Evolutionary conservation across 2,113 vertebrate species (phyloP).

Genomic region (Plecotus auritus): DNA sequence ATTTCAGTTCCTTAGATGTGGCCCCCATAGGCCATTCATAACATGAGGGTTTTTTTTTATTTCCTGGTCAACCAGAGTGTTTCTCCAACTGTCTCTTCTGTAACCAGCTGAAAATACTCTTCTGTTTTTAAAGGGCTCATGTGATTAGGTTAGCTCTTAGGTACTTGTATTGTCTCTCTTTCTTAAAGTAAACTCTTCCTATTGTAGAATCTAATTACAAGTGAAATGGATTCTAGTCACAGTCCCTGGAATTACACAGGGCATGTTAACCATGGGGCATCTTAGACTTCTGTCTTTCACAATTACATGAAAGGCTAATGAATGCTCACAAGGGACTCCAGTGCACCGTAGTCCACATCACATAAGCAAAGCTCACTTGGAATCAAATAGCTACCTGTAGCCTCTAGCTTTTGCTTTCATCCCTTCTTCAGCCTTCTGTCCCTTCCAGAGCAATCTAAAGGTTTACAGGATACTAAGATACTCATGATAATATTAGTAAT

Average conservation of each 20-base stretch:
- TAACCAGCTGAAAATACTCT: background rate
- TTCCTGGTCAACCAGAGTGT: background rate
- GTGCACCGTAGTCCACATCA: no score
- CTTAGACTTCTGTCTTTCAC: background rate
- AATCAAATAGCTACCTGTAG: background rate
- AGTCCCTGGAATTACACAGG: background rate
- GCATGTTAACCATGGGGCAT: accelerated
- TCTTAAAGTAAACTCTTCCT: background rate
- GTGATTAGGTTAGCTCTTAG: background rate
- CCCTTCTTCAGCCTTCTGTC: background rate
- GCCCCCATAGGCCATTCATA: background rate
- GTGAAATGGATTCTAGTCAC: background rate
- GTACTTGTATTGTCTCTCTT: background rate
- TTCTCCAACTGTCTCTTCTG: background rate
- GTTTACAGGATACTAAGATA: background rate
- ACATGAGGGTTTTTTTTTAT: background rate
- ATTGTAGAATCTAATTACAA: background rate
- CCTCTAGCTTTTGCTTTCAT: background rate
- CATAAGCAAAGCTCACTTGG: background rate
- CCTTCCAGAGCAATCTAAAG: background rate
- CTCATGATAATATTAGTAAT: background rate
- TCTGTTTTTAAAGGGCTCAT: background rate
- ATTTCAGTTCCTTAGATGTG: background rate
- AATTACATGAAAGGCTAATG: background rate
- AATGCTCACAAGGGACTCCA: background rate